Evolutionary conservation across 2,113 vertebrate genomes (phyloP), one percentile per base, ranked within the genome.

Genomic region (Cisticola juncidis): DNA sequence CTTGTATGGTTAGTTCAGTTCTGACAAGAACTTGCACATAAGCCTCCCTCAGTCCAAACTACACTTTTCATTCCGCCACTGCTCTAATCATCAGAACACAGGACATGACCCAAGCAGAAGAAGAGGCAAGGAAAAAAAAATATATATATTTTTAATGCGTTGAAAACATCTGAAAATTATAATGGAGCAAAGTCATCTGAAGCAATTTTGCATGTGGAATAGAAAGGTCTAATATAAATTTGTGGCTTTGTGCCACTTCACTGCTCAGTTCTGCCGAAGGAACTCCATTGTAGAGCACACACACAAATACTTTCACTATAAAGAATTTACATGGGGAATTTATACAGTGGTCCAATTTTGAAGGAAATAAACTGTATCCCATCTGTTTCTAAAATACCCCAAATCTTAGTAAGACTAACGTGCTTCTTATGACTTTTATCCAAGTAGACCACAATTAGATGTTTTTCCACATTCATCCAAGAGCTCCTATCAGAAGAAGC

Each of bases 401-500:
- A 93, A 90, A 76, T 72, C 17, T 29, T 80, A 85, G 9, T 58
- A 88, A 86, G 88, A 77, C 53, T 76, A 84, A 81, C 42, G 65
- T 45, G 14, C 28, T 91, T 94, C 66, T 56, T 79, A 26, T 9
- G 28, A 79, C 61, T 90, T 23, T 72, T 33, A 54, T 80, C 66
- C 91, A 89, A 90, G 47, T 5, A 88, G 71, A 91, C 53, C 70
- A 81, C 84, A 89, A 91, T 81, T 79, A 96, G 81, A 85, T 84
- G 69, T 80, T 90, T 54, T 73, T 77, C 13, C 0, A 88, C 74
- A 73, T 50, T 73, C 15, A 57, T 29, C 16, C 57, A 85, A 85
- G 58, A 85, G 85, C 12, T 80, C 26, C 15, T 44, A 77, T 12
- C 23, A 50, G 40, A 74, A 60, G 47, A 92, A 36, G 31, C 40